Percentiles rank a stretch among this genome's conserved stretches.
These are phyloP conservation scores for Mythimna impura DNA, from an alignment of 2,888 invertebrate species.

Conservation along the genomic window DNA sequence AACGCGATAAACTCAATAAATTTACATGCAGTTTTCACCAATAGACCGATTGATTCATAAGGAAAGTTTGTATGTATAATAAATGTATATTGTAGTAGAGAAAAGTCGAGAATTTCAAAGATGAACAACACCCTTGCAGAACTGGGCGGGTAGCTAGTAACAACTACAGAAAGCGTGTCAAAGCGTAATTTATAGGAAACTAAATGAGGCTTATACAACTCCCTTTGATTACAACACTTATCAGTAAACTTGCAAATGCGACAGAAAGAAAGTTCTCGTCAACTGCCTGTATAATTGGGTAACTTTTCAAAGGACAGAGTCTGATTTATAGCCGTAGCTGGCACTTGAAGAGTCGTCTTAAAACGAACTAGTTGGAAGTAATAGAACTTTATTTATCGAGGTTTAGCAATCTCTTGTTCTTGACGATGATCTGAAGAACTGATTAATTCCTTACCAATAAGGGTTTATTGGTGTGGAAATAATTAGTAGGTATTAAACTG, in stretches of 20 bases:
- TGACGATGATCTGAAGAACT: background rate
- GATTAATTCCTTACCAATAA: no score
- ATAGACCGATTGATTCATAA: no score
- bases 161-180: background rate
- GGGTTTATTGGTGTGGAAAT: constrained; percentile 5
- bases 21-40: no score
- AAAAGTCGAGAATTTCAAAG: no score
- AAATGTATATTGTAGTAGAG: no score
- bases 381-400: constrained; percentile 50
- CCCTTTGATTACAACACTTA: constrained; percentile 47
- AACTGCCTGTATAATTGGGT: constrained; percentile 53
- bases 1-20: no score
- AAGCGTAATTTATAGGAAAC: constrained; percentile 43
- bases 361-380: constrained; percentile 38
- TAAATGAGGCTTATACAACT: constrained; percentile 47
- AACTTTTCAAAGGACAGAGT: constrained; percentile 54
- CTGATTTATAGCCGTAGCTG: constrained; percentile 53
- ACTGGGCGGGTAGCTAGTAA: no score
- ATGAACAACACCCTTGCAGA: no score
- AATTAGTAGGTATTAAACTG: background rate
- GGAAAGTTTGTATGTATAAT: no score
- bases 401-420: constrained; percentile 35
- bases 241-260: constrained; percentile 58
- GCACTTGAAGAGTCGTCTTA: constrained; percentile 11
- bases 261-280: constrained; percentile 52